phyloP scores from a whole-genome alignment of 2,113 vertebrate species.

The Elephas maximus region DNA sequence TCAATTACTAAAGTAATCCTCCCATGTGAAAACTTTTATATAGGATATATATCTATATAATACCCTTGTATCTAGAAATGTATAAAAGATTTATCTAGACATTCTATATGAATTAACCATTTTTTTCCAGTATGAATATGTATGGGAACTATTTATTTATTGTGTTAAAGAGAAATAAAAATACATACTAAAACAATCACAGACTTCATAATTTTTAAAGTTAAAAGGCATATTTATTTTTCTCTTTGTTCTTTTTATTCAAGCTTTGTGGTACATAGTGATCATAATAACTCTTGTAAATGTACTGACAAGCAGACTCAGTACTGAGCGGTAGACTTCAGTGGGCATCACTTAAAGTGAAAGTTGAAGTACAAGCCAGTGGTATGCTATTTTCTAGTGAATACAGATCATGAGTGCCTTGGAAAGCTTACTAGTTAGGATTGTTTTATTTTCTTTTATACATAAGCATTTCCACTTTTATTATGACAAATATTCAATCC shows the following conservation, averaged over 20 bases:
- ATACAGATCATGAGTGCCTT: neutral
- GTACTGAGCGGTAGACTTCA: neutral
- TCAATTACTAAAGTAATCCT: neutral
- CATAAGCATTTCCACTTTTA: neutral
- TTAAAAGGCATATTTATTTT: neutral
- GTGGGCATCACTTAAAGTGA: neutral
- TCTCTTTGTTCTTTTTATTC: neutral
- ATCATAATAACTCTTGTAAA: neutral
- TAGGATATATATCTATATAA: neutral
- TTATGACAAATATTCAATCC: neutral
- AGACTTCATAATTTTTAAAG: neutral
- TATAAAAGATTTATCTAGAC: neutral
- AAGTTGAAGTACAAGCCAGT: neutral
- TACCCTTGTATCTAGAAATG: neutral
- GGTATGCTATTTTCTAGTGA: neutral
- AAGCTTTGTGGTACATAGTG: neutral
- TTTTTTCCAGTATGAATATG: neutral
- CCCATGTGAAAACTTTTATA: neutral
- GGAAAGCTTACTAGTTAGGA: neutral
- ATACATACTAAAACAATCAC: neutral
- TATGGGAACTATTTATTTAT: neutral
- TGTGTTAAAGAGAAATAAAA: neutral
- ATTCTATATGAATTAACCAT: neutral
- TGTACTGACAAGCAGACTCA: neutral
- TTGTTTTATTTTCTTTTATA: slow-evolving; percentile 1